Evolutionary conservation across 2,113 vertebrate species (phyloP).

Genomic region (Glaucidium brasilianum): DNA sequence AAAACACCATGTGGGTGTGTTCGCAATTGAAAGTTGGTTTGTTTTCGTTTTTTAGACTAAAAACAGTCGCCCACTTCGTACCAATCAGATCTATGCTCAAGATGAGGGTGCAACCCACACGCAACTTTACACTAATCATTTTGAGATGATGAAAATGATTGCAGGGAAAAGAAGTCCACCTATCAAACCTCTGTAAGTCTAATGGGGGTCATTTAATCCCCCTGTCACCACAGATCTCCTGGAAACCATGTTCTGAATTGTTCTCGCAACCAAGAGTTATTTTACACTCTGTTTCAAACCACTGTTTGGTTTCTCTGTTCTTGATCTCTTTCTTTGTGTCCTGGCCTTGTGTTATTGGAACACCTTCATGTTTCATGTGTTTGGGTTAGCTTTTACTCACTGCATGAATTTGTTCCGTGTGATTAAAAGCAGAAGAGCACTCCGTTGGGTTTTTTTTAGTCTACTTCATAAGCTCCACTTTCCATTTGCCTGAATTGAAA

Average conservation of each 20-base stretch:
- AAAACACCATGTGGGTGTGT: not conserved
- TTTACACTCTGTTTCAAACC: not conserved
- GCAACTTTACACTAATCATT: slow-evolving; percentile 88
- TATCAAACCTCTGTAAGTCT: slow-evolving; percentile 87
- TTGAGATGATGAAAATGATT: slow-evolving; percentile 92
- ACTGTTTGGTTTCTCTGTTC: not conserved
- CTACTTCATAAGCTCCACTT: not conserved
- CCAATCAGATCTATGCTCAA: slow-evolving; percentile 91
- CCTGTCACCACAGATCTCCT: not conserved
- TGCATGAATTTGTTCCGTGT: not conserved
- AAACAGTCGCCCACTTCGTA: slow-evolving; percentile 89
- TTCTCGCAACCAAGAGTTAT: not conserved
- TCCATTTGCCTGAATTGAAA: not conserved
- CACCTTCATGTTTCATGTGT: not conserved
- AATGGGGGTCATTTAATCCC: not conserved
- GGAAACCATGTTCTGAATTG: not conserved
- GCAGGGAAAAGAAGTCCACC: slow-evolving; percentile 91
- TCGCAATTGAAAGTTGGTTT: slow-evolving; percentile 5
- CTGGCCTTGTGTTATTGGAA: not conserved
- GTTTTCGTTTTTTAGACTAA: slow-evolving; percentile 78
- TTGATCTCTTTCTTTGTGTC: not conserved
- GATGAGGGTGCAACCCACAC: slow-evolving; percentile 90
- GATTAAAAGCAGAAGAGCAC: not conserved
- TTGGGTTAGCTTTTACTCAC: not conserved
- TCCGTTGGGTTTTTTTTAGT: not conserved